These are phyloP conservation scores for Bucco capensis DNA, from an alignment of 2,113 vertebrate genomes.

Conservation along the genomic window DNA sequence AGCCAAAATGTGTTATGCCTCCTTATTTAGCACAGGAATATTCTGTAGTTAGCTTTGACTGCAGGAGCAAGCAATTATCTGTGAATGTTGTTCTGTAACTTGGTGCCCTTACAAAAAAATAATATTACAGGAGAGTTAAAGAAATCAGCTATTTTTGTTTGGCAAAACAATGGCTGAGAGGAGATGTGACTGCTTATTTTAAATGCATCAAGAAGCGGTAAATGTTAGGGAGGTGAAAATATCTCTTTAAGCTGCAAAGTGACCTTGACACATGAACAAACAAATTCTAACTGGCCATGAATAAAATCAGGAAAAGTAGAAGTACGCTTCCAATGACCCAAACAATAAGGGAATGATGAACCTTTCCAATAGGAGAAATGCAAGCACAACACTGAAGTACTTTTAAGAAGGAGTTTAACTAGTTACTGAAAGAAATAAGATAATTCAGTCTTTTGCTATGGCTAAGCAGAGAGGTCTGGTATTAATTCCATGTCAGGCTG, in stretches of 20 bases:
- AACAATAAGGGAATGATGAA: neutral
- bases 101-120: neutral
- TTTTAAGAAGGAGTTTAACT: neutral
- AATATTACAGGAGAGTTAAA: neutral
- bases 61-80: neutral
- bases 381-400: neutral
- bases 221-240: slow-evolving; percentile 27
- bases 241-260: slow-evolving; percentile 8
- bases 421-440: neutral
- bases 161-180: neutral
- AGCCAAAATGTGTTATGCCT: neutral
- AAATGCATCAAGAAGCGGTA: slow-evolving; percentile 2
- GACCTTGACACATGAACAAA: slow-evolving; percentile 31
- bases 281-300: neutral
- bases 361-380: neutral
- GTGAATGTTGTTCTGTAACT: neutral
- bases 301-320: slow-evolving; percentile 22
- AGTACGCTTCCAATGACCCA: neutral
- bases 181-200: neutral
- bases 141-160: neutral
- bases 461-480: neutral
- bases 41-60: neutral
- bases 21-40: neutral
- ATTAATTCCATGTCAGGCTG: neutral
- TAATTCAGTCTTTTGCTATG: neutral